Conservation (phyloP, 2,797 vertebrate genomes). For the Lerista edwardsae region DNA sequence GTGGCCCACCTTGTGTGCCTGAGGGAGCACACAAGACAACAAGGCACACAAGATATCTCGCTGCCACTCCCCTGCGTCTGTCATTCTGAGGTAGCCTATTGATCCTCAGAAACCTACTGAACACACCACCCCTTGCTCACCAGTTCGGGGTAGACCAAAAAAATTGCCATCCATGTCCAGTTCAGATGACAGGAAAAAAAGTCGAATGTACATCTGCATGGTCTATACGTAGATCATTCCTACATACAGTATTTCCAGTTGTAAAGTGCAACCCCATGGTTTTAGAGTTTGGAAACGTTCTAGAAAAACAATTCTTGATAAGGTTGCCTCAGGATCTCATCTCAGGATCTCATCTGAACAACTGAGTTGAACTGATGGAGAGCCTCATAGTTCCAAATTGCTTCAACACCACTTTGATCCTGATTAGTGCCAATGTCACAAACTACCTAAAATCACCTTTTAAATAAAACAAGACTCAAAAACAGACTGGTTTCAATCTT, state of each 20-base stretch:
- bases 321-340: slow-evolving; percentile 47
- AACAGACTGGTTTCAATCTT: no score
- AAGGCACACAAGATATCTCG: no score
- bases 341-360: neutral
- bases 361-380: slow-evolving; percentile 48
- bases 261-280: neutral
- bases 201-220: neutral
- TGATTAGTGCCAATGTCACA: slow-evolving; percentile 28
- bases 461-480: neutral
- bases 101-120: no score
- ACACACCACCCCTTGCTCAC: no score
- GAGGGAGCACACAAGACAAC: no score
- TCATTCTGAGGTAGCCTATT: no score
- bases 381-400: slow-evolving; percentile 29
- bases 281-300: slow-evolving; percentile 26
- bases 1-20: no score
- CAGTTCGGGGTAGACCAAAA: no score
- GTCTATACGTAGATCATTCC: neutral
- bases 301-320: slow-evolving; percentile 43
- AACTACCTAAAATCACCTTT: slow-evolving; percentile 13
- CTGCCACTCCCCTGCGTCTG: no score
- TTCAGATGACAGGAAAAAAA: no score
- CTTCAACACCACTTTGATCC: slow-evolving; percentile 40
- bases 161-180: no score
- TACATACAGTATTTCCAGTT: slow-evolving; percentile 7